phyloP scores from a whole-genome alignment of 53 echinoderm and acorn worm genomes.

The Hippasteria phrygiana region DNA sequence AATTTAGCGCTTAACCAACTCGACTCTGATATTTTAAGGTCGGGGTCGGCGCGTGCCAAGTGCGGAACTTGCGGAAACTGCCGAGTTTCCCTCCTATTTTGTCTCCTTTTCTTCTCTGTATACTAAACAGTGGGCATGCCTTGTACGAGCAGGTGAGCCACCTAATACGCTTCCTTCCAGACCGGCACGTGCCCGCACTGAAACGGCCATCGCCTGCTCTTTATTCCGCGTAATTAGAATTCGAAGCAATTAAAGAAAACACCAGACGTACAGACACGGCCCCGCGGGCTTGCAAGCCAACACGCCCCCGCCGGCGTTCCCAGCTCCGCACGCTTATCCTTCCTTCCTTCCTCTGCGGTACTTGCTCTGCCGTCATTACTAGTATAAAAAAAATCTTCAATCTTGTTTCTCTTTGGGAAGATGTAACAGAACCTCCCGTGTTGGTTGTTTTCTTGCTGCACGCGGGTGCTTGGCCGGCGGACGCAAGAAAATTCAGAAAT shows the following conservation, averaged over 20 bases:
- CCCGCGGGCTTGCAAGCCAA: constrained; percentile 43
- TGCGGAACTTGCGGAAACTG: neutral
- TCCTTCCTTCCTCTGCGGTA: neutral
- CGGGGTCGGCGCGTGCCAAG: neutral
- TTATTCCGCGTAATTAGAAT: constrained; percentile 61
- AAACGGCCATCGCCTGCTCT: constrained; percentile 43
- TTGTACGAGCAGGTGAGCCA: constrained; percentile 42
- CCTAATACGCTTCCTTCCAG: neutral
- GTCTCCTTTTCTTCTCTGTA: neutral
- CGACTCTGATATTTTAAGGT: neutral
- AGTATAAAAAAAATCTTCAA: neutral
- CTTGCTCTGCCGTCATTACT: neutral
- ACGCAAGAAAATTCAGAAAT: neutral
- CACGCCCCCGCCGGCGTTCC: constrained; percentile 31
- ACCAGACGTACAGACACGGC: constrained; percentile 25
- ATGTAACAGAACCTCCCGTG: neutral
- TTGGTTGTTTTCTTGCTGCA: neutral
- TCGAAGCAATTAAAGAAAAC: constrained; percentile 61
- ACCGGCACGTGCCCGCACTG: constrained; percentile 26
- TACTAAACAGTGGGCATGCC: no score
- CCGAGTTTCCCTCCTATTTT: neutral
- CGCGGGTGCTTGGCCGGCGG: constrained; percentile 22
- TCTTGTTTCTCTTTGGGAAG: neutral
- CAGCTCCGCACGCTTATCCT: neutral
- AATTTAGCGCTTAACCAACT: neutral